Evolutionary conservation across 92 coral and sea anemone species (phyloP).

Genomic region (Montipora capitata): DNA sequence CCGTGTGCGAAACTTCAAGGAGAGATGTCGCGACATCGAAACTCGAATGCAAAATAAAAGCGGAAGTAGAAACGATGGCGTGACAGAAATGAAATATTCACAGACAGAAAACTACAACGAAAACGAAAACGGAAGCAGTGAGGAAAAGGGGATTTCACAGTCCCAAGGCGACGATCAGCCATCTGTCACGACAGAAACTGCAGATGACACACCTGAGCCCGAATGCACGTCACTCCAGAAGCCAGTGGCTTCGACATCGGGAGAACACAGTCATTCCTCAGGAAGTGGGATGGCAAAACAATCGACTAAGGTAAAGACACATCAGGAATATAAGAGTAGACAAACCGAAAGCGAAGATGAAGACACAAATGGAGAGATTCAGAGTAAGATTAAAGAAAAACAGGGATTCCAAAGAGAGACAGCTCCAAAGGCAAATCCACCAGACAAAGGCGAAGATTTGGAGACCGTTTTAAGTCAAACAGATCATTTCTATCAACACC

Average conservation of each 20-base stretch:
- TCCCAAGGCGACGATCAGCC: background rate
- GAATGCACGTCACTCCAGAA: background rate
- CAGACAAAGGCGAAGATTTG: background rate
- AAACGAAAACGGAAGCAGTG: background rate
- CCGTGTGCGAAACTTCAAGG: background rate
- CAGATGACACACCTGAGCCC: background rate
- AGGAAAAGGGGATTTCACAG: background rate
- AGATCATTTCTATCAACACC: background rate
- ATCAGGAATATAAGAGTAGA: background rate
- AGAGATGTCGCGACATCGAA: background rate
- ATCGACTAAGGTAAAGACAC: background rate
- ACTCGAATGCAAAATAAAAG: conserved; percentile 6
- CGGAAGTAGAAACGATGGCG: background rate
- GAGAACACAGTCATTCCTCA: background rate
- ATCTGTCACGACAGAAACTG: background rate
- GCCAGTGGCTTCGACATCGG: background rate
- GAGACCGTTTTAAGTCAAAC: background rate
- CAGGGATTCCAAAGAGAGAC: background rate
- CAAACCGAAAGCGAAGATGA: background rate
- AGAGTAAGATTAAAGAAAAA: background rate
- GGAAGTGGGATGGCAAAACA: background rate
- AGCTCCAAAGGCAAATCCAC: background rate
- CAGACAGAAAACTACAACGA: background rate
- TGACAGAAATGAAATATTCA: background rate
- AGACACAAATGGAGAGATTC: background rate